Evolutionary conservation across 2,888 invertebrate genomes (phyloP), one percentile per base, ranked within the genome.

Genomic region (Clepsis dumicolana): DNA sequence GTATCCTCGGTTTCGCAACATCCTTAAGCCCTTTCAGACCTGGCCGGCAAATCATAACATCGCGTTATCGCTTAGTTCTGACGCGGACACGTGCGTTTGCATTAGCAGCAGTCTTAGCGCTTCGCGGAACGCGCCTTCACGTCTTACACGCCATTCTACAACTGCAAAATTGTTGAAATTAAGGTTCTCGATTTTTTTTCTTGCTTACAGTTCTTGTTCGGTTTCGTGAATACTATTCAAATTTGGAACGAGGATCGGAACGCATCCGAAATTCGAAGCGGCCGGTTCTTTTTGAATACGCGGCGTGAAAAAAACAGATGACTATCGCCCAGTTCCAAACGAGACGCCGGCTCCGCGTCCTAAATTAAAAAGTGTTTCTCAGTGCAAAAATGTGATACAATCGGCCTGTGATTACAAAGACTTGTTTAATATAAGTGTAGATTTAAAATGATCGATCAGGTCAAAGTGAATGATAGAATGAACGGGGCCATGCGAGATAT

Each of bases 401-500:
- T 52, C 70, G 74, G 73, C 81, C 79, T 84, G 85, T 86, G 83
- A 85, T 85, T 80, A 73, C 65, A 71, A 72, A 71, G 62, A 66
- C 66, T 66, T 62, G 50, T 27, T 53, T 64, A 65, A 67, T 66
- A 73, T 75, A 59, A 59, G 70, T 69, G 64, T 65, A 72, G 63
- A 68, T 68, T 70, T 66, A 85, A 83, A 78, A 90, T 92, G 91
- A 88, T 91, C 70, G 91, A 91, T 80, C 80, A 91, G 74, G 85
- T 91, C 70, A 91, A 91, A 87, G 86, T 91, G 83, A 89, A 78
- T 75, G 90, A 91, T 64, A 75, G 86, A 57, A 83, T 89, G 72
- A 89, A 87, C 71, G 88, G 87, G 52, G 79, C 84, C 14, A 87
- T 91, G 86, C 80, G 91, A 78, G 95, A 95, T 84, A 91, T 94